phyloP scores from a whole-genome alignment of 92 coral and sea anemone species.

The Epizoanthus rinbou region DNA sequence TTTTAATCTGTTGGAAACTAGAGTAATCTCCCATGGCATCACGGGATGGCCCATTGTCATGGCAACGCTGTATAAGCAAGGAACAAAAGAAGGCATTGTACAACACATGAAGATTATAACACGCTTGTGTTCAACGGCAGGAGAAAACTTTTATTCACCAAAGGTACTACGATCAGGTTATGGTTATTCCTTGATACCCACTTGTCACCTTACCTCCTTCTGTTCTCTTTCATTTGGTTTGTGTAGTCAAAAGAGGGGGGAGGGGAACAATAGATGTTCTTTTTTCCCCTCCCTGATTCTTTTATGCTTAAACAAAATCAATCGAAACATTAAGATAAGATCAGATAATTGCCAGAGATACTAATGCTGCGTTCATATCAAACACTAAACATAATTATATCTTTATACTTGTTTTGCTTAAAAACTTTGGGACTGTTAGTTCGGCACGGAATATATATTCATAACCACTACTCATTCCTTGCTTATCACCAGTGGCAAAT shows the following conservation, averaged over 20 bases:
- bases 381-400: too few relatives aligned
- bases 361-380: too few relatives aligned
- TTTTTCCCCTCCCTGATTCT: too few relatives aligned
- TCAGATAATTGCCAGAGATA: neutral
- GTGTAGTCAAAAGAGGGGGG: too few relatives aligned
- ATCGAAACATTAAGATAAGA: too few relatives aligned
- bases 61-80: constrained; percentile 87
- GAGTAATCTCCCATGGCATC: constrained; percentile 82
- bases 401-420: too few relatives aligned
- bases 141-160: constrained; percentile 88
- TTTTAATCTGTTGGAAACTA: constrained; percentile 86
- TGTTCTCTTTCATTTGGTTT: neutral
- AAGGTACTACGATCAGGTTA: constrained; percentile 67
- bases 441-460: neutral
- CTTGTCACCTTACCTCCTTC: neutral
- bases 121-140: constrained; percentile 85
- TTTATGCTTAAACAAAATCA: too few relatives aligned
- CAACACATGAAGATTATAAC: constrained; percentile 94
- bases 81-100: constrained; percentile 85
- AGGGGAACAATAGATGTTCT: too few relatives aligned
- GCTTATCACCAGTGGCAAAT: constrained; percentile 85
- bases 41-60: constrained; percentile 95
- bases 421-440: neutral
- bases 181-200: too few relatives aligned
- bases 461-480: neutral